A percentile compares a stretch with the other conserved stretches of the same genome.
Evolutionary conservation across 2,888 invertebrate genomes (phyloP).

Genomic region (Bugula neritina): DNA sequence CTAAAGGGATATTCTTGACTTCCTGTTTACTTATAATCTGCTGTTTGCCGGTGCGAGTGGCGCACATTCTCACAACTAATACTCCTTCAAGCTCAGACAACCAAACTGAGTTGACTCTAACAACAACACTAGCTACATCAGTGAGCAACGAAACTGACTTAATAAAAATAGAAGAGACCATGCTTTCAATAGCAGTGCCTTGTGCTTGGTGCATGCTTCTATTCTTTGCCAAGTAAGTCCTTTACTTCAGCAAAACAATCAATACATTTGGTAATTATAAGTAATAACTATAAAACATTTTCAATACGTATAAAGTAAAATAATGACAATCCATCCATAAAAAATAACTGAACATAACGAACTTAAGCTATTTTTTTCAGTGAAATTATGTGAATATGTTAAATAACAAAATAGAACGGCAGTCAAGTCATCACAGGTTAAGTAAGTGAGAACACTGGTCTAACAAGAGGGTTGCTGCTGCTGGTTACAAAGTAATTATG

Average conservation of each 20-base stretch:
- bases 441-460: too few species aligned
- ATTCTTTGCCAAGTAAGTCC: slow-evolving; percentile 92
- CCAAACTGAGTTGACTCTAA: neutral
- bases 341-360: too few species aligned
- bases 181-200: slow-evolving; percentile 84
- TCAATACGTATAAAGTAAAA: too few species aligned
- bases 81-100: neutral
- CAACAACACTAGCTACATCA: neutral
- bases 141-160: slow-evolving; percentile 53
- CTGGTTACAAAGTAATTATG: too few species aligned
- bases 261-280: too few species aligned
- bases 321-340: too few species aligned
- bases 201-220: slow-evolving; percentile 95
- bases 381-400: too few species aligned
- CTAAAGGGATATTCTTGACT: slow-evolving; percentile 84
- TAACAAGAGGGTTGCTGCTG: too few species aligned
- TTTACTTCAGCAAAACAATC: neutral
- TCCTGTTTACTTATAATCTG: slow-evolving; percentile 83
- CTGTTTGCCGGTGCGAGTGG: slow-evolving; percentile 74
- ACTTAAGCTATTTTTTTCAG: too few species aligned
- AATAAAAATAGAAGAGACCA: slow-evolving; percentile 72
- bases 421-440: too few species aligned
- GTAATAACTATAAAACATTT: too few species aligned
- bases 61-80: neutral
- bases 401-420: too few species aligned